Evolutionary conservation across 2,113 vertebrate genomes (phyloP).

Genomic region (Pantherophis guttatus): DNA sequence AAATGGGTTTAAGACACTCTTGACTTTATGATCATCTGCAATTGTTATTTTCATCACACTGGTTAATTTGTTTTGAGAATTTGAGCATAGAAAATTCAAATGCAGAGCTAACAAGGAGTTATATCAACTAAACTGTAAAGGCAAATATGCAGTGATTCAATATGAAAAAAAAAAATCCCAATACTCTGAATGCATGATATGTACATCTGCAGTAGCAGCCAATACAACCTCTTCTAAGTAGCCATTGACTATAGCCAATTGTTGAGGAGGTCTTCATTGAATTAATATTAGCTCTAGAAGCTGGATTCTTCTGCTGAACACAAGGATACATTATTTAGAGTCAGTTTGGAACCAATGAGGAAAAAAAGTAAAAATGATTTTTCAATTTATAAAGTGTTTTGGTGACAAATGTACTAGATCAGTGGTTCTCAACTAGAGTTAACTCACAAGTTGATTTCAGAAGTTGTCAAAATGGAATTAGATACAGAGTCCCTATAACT

Average conservation of each 20-base stretch:
- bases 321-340: neutral
- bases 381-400: neutral
- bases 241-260: neutral
- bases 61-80: neutral
- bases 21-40: neutral
- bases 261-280: neutral
- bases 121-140: neutral
- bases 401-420: neutral
- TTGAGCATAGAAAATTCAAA: neutral
- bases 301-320: neutral
- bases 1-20: neutral
- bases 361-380: neutral
- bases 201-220: neutral
- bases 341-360: neutral
- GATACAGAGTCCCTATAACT: neutral
- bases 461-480: neutral
- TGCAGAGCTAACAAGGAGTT: neutral
- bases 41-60: neutral
- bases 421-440: neutral
- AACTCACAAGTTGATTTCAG: neutral
- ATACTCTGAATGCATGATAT: slow-evolving; percentile 4
- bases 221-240: slow-evolving; percentile 1
- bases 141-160: neutral
- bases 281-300: neutral
- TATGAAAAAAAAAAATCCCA: neutral